Conservation (phyloP, 2,888 invertebrate species). For the Gerris lacustris region DNA sequence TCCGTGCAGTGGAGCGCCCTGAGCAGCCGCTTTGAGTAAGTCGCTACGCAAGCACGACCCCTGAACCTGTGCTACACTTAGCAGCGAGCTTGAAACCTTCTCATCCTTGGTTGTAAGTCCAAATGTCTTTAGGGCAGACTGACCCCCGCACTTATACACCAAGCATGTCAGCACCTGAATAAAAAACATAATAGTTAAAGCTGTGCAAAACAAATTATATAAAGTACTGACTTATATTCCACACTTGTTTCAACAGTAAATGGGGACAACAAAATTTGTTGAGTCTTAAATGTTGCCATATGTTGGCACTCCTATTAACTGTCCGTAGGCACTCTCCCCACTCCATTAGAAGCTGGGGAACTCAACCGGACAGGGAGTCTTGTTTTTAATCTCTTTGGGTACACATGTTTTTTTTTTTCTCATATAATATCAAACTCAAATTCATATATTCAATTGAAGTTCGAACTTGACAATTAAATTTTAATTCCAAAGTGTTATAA, state of each 20-base stretch:
- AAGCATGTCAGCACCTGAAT: slow-evolving; percentile 4
- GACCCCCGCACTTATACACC: slow-evolving; percentile 8
- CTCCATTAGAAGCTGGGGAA: too few species aligned
- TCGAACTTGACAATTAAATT: too few species aligned
- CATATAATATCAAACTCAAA: too few species aligned
- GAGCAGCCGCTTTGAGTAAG: slow-evolving; percentile 36
- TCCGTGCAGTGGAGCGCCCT: slow-evolving; percentile 39
- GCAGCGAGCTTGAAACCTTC: slow-evolving; percentile 11
- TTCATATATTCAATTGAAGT: too few species aligned
- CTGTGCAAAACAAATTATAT: slow-evolving; percentile 9
- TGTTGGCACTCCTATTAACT: too few species aligned
- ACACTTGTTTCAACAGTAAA: background rate
- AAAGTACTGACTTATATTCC: background rate
- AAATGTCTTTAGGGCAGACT: background rate
- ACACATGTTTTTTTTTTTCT: too few species aligned
- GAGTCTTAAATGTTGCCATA: too few species aligned
- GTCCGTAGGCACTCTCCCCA: too few species aligned
- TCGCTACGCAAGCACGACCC: slow-evolving; percentile 35
- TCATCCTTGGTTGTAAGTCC: slow-evolving; percentile 7
- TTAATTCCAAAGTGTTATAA: too few species aligned
- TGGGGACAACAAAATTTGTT: too few species aligned
- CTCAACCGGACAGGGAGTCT: too few species aligned
- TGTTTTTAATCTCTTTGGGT: too few species aligned
- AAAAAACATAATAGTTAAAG: background rate
- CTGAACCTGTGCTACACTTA: slow-evolving; percentile 34